A percentile compares a stretch with the other conserved stretches of the same genome.
Conservation (phyloP, 2,113 vertebrate species). For the Corythaeola cristata region DNA sequence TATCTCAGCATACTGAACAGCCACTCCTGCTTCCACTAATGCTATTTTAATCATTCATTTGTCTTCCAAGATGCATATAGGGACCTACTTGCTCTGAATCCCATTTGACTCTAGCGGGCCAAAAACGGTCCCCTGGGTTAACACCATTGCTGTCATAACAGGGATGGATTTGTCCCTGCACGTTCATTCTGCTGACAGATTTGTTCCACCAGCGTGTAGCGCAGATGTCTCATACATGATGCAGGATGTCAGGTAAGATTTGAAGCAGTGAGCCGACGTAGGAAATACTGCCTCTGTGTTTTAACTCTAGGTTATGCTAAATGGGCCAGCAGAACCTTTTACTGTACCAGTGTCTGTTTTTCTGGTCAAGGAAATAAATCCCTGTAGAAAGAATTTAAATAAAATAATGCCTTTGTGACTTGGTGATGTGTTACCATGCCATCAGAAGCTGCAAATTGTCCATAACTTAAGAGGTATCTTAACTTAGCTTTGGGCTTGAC, state of each 20-base stretch:
- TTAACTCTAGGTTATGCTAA: conserved; percentile 1
- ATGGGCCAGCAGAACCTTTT: neutral
- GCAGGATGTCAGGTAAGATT: conserved; percentile 59
- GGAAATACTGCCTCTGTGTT: neutral
- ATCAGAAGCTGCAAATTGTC: neutral
- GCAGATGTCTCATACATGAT: conserved; percentile 61
- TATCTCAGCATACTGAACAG: neutral
- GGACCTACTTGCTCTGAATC: conserved; percentile 32
- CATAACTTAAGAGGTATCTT: neutral
- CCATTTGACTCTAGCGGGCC: neutral
- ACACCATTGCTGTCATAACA: conserved; percentile 6
- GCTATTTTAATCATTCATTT: conserved; percentile 22
- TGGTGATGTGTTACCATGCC: neutral
- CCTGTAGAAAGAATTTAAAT: neutral
- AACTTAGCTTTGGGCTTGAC: neutral
- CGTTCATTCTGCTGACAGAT: conserved; percentile 44
- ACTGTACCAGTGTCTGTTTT: neutral
- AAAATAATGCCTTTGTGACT: neutral
- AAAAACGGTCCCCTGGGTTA: neutral
- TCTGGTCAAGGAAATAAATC: neutral
- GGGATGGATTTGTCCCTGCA: conserved; percentile 43
- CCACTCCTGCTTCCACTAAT: neutral
- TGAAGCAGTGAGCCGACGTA: neutral
- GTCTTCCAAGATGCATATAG: conserved; percentile 5
- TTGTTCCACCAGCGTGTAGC: conserved; percentile 40